Conservation (phyloP, 2,113 vertebrate genomes). For the Pelecanus crispus region DNA sequence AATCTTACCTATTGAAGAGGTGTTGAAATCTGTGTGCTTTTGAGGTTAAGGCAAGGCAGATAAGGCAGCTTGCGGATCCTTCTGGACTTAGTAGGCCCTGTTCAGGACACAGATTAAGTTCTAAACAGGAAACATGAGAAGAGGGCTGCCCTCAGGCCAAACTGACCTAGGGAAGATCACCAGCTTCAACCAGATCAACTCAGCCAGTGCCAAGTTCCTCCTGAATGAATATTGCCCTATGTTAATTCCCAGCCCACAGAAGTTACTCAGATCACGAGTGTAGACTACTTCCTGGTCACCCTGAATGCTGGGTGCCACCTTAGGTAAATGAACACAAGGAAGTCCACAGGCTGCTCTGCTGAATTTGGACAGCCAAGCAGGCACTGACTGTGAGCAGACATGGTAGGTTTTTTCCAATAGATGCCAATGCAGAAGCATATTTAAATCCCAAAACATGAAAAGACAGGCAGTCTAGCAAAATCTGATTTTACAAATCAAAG, state of each 20-base stretch:
- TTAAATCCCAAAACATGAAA: background rate
- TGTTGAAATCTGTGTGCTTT: background rate
- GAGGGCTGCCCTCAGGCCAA: background rate
- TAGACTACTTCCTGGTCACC: background rate
- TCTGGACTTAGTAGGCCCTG: background rate
- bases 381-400: background rate
- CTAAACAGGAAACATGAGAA: background rate
- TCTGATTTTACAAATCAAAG: background rate
- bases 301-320: background rate
- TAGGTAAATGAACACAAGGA: background rate
- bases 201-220: background rate
- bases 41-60: background rate
- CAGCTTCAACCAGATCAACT: background rate
- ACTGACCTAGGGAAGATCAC: background rate
- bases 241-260: background rate
- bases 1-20: background rate
- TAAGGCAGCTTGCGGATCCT: background rate
- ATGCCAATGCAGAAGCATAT: background rate
- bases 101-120: background rate
- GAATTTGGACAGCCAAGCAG: background rate
- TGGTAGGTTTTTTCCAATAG: rapidly evolving
- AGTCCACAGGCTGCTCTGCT: background rate
- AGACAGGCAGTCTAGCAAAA: background rate
- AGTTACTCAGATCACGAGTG: background rate
- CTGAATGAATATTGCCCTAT: rapidly evolving